Base-by-base conservation (phyloP, 2,113 vertebrate genomes). In the Eudyptes chrysolophus region DNA sequence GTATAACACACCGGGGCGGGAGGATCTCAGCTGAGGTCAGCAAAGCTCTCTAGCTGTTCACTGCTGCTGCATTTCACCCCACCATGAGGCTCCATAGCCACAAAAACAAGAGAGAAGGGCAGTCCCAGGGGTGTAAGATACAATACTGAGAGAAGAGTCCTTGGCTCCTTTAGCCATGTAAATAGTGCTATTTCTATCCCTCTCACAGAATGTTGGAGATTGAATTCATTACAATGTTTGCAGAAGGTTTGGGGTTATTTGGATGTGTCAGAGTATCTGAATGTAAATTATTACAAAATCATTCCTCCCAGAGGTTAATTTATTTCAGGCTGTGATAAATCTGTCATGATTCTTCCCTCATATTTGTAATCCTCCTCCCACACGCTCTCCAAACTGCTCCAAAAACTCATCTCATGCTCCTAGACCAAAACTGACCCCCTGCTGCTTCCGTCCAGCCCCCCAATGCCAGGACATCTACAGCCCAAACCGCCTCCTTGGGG, bases 281-380 rank as follows among this genome's bases (percentile, higher is more conserved):
- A 96, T 89, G 94, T 93, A 97, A 97, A 95, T 97, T 87, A 95
- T 82, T 91, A 94, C 61, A 82, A 92, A 97, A 96, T 89, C 60
- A 82, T 92, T 92, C 77, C 80, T 92, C 65, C 62, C 66, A 89
- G 94, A 96, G 89, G 80, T 92, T 94, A 75, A 94, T 89, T 96
- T 84, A 84, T 86, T 95, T 90, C 76, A 57, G 86, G 49, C 69
- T 79, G 36, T 82, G 76, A 94, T 90, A 91, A 95, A 92, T 81
- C 69, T 10, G 12, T 82, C 80, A 78, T 30, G 74, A 78, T 75
- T 95, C 83, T 94, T 91, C 88, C 58, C 46, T 91, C 57, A 12
- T 49, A 79, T 79, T 82, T 79, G 65, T 66, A 91, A 54, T 24
- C 30, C n/a, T 81, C 69, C 42, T 69, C 52, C 44, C 52, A 72